Conservation (phyloP, 2,888 invertebrate species). For the Formica aserva region DNA sequence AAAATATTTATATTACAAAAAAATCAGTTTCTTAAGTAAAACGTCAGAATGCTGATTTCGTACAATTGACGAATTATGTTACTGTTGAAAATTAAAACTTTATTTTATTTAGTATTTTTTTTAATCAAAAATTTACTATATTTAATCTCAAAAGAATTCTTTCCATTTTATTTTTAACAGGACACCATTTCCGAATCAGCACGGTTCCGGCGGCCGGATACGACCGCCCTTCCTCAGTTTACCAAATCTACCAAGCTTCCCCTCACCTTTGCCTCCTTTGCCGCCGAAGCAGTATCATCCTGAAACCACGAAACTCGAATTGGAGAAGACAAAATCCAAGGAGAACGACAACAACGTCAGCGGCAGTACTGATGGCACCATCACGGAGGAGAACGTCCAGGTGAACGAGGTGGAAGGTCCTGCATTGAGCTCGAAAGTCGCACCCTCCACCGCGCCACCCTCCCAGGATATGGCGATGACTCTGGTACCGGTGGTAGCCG, state of each 20-base stretch:
- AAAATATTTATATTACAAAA: slow-evolving; percentile 4
- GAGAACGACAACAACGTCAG: slow-evolving; percentile 51
- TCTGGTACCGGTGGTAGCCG: slow-evolving; percentile 90
- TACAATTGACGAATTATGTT: neutral
- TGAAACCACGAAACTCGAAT: slow-evolving; percentile 81
- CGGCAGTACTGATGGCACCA: neutral
- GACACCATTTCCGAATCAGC: slow-evolving; percentile 74
- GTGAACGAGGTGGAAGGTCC: slow-evolving; percentile 75
- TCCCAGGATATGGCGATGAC: slow-evolving; percentile 88
- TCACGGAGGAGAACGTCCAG: slow-evolving; percentile 30
- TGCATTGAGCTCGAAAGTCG: slow-evolving; percentile 78
- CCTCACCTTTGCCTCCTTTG: slow-evolving; percentile 77
- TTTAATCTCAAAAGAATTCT: neutral
- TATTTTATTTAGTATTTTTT: neutral
- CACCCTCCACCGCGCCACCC: slow-evolving; percentile 78
- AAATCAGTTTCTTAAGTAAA: neutral
- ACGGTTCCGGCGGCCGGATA: slow-evolving; percentile 76
- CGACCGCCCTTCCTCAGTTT: slow-evolving; percentile 79
- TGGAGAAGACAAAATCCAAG: slow-evolving; percentile 56
- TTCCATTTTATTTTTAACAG: slow-evolving; percentile 51
- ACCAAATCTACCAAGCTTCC: slow-evolving; percentile 79
- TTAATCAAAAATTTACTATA: neutral
- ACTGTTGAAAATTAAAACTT: neutral
- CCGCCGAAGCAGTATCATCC: slow-evolving; percentile 69
- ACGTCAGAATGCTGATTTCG: neutral